phyloP scores from a whole-genome alignment of 2,888 invertebrate species.

The Pediacus dermestoides region DNA sequence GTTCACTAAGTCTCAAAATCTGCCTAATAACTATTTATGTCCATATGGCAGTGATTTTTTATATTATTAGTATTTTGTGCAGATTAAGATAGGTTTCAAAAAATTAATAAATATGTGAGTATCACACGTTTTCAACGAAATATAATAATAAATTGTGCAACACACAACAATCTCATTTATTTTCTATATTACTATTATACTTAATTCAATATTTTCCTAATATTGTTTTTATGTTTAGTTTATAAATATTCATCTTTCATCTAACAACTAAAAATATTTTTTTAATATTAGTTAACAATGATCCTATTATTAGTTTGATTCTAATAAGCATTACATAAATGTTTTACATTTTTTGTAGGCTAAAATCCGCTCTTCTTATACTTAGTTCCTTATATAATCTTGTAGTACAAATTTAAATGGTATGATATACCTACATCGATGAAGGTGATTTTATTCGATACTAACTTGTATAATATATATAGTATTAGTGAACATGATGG shows the following conservation, averaged over 20 bases:
- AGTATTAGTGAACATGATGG: constrained; percentile 14
- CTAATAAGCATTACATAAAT: constrained; percentile 47
- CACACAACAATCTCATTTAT: constrained; percentile 42
- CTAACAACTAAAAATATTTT: constrained; percentile 42
- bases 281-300: constrained; percentile 51
- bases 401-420: no score
- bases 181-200: constrained; percentile 18
- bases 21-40: constrained; percentile 42
- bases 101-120: constrained; percentile 24
- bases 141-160: constrained; percentile 42
- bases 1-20: constrained; percentile 42
- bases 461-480: no score
- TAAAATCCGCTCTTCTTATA: constrained; percentile 9
- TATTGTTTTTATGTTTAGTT: constrained; percentile 33
- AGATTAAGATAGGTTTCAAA: constrained; percentile 18
- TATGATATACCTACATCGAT: constrained; percentile 23
- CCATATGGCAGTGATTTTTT: constrained; percentile 47
- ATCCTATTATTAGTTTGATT: constrained; percentile 49
- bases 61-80: constrained; percentile 41
- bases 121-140: constrained; percentile 28
- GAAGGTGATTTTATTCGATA: no score
- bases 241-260: constrained; percentile 40
- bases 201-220: constrained; percentile 26
- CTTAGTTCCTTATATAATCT: no score
- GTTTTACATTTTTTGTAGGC: constrained; percentile 14